Base-by-base conservation (phyloP, 1,140 invertebrate species). In the Pseudomyrmex pallidus region DNA sequence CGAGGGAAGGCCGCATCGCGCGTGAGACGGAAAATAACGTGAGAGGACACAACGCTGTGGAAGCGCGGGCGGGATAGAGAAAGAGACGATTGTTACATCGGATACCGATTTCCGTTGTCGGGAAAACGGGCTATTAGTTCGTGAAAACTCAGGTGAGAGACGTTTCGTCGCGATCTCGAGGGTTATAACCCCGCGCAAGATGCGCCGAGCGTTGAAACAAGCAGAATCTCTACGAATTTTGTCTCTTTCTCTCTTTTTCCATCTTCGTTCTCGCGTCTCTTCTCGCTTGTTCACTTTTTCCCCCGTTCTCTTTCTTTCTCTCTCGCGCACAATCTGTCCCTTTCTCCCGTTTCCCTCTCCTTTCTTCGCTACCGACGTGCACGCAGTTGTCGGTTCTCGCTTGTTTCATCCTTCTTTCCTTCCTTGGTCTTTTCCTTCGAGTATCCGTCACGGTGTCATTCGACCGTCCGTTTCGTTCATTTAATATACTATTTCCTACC, bases 301-400 rank as follows among this genome's bases (percentile, higher is more conserved):
- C 74, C 74, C 57, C 59, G 15, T 62, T 62, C 59, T 59, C 64
- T 52, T 12, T 20, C n/a, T 66, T 12, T 20, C n/a, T 66, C 50
- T 46, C 35, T 4, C 35, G 10, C 10, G n/a, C 13, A n/a, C n/a
- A 15, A 48, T 61, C 12, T 4, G 12, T 70, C 67, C 57, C 78
- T 46, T 63, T 63, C 59, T 66, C 10, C 8, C 62, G 5, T 61
- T 61, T n/a, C 50, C 35, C 56, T 50, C 74, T 46, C 64, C 67
- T 72, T 82, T 70, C 54, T 73, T 73, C 52, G 61, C 46, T 61
- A 67, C 77, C 61, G 73, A 72, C 77, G 74, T 72, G 83, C 82
- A 80, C 64, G 82, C 85, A 87, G 54, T 86, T 74, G 80, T 86
- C 84, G 86, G 83, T 86, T 89, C 80, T 88, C 83, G 87, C 82